Conservation (phyloP, 1,140 invertebrate species). For the Diachasma alloeum region DNA sequence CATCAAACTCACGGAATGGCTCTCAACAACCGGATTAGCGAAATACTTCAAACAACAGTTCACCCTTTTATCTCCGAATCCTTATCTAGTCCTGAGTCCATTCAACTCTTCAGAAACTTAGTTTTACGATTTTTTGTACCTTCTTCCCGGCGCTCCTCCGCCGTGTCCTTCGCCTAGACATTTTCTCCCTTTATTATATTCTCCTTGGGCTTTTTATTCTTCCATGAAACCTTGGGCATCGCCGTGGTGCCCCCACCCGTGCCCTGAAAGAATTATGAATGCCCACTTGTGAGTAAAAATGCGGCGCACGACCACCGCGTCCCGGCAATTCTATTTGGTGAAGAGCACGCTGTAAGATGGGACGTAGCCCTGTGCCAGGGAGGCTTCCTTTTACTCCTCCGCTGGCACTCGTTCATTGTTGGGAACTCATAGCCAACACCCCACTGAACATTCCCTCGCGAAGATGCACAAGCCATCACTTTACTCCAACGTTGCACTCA, state of each 20-base stretch:
- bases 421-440: not conserved
- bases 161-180: not conserved
- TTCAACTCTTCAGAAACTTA: no score
- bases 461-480: not conserved
- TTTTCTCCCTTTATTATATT: not conserved
- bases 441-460: not conserved
- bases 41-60: constrained; percentile 2
- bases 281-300: constrained; percentile 11
- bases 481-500: constrained; percentile 31
- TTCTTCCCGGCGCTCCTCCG: no score
- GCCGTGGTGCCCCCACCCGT: not conserved
- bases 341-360: not conserved
- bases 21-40: not conserved
- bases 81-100: not conserved
- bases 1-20: not conserved
- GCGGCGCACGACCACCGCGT: not conserved
- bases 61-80: not conserved
- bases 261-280: constrained; percentile 5
- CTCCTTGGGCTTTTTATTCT: not conserved
- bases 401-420: not conserved
- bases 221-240: not conserved
- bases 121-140: not conserved
- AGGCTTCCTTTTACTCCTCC: no score
- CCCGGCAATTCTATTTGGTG: not conserved
- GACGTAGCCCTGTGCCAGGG: not conserved